These are phyloP conservation scores for Fringilla coelebs DNA, from an alignment of 2,797 vertebrate genomes.

Conservation along the genomic window DNA sequence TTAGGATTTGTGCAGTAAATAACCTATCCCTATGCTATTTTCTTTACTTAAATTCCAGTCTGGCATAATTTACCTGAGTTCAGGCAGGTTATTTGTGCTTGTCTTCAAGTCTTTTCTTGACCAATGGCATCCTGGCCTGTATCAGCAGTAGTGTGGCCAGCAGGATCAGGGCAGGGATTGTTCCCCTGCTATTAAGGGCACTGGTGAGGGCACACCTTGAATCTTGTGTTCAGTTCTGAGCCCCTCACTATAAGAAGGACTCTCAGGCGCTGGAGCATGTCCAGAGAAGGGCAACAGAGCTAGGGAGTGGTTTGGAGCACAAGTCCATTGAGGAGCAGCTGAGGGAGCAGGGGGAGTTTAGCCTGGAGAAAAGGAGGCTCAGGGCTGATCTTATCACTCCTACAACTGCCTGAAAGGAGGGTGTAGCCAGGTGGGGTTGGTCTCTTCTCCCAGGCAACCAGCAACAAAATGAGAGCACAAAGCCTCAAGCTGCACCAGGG, in stretches of 20 bases:
- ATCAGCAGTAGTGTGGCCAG: neutral
- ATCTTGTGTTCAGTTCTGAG: too few species aligned
- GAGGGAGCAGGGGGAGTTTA: neutral
- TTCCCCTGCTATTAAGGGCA: neutral
- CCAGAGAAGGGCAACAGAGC: neutral
- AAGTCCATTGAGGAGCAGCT: neutral
- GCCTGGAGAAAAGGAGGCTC: neutral
- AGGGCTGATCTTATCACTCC: accelerated
- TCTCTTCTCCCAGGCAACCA: neutral
- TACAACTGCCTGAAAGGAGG: neutral
- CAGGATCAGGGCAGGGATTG: neutral
- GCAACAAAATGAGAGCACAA: neutral
- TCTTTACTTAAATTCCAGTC: neutral
- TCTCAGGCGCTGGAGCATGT: accelerated
- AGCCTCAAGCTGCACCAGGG: neutral
- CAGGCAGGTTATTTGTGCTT: neutral
- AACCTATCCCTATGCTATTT: neutral
- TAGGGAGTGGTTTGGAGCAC: neutral
- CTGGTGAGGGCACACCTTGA: neutral
- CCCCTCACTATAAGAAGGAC: neutral
- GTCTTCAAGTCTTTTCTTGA: neutral
- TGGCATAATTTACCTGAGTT: neutral
- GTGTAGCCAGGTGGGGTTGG: accelerated
- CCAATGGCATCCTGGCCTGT: neutral
- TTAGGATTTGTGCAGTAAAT: neutral